Evolutionary conservation across 37 sponge, comb jelly and placozoan genomes (phyloP), one percentile per base, ranked within the genome.

Genomic region (Mnemiopsis leidyi): DNA sequence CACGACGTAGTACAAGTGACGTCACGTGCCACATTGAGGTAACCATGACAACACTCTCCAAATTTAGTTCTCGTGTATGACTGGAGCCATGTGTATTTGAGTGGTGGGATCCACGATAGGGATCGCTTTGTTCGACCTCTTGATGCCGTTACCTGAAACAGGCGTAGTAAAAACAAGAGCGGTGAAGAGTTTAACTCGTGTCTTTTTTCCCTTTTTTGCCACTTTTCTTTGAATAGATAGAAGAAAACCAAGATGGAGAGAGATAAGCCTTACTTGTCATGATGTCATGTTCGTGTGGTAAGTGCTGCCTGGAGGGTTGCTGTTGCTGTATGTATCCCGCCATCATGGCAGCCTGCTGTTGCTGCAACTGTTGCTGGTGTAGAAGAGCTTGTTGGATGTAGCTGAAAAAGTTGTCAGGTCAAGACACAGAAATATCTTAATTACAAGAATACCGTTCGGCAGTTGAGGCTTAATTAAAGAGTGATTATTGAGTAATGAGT

Each of bases 281-380:
- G 3, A 85, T 85, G 26, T 85, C 90, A n/a, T n/a, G 30, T 71
- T 71, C 75, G 75, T 71, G 75, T 23, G 75, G 75, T 5, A 71
- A 23, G 5, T 5, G 61, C 61, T 5, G 61, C 61, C 61, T 5
- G 61, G 61, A 48, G 61, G 61, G 61, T 13, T 48, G 61, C 61
- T 28, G 37, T 20, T 20, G 82, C 61, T 28, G 90, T 61, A 85
- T 39, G 90, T 85, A 85, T 21, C 30, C 61, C 3, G 24, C 61
- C 90, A 85, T 85, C 28, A 85, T 28, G 24, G 90, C 90, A 0
- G 90, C 90, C 25, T 36, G 48, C n/a, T 40, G 90, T 28, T 85
- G 90, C 40, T 85, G 90, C 48, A 85, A 36, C 61, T 85, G 90
- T 39, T 85, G 90, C 3, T 85, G 61, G 90, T 85, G 90, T 3